These are phyloP conservation scores for Noturus placidus DNA, from an alignment of 2,113 vertebrate genomes.

Conservation along the genomic window DNA sequence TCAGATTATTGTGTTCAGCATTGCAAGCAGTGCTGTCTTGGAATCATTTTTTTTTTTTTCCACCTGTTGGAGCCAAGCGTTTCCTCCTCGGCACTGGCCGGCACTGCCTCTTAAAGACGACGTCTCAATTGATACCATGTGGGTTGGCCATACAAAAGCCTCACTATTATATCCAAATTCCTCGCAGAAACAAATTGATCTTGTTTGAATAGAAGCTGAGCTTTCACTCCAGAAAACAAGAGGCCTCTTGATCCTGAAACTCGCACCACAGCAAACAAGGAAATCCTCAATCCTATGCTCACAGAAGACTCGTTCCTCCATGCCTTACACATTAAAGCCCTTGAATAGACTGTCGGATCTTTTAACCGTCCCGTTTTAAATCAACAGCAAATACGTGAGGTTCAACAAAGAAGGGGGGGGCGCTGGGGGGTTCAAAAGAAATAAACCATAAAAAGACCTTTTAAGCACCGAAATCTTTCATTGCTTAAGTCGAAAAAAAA, in stretches of 20 bases:
- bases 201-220: slow-evolving; percentile 60
- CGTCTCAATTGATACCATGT: slow-evolving; percentile 72
- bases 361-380: slow-evolving; percentile 31
- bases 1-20: slow-evolving; percentile 79
- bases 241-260: slow-evolving; percentile 37
- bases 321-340: slow-evolving; percentile 27
- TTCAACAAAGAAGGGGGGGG: slow-evolving; percentile 1
- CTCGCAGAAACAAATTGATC: slow-evolving; percentile 62
- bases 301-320: slow-evolving; percentile 19
- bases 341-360: slow-evolving; percentile 38
- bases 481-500: slow-evolving; percentile 36
- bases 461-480: slow-evolving; percentile 20
- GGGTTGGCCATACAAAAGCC: slow-evolving; percentile 66
- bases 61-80: slow-evolving; percentile 70
- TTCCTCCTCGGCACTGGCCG: slow-evolving; percentile 41
- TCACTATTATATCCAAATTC: slow-evolving; percentile 69
- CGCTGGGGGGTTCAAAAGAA: too few species aligned
- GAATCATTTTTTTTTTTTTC: slow-evolving; percentile 66
- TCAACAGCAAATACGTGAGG: slow-evolving; percentile 26
- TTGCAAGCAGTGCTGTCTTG: slow-evolving; percentile 68
- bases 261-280: slow-evolving; percentile 41
- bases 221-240: slow-evolving; percentile 51
- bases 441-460: slow-evolving; percentile 13
- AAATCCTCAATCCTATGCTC: slow-evolving; percentile 37
- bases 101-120: slow-evolving; percentile 51